Conservation (phyloP, 2,113 vertebrate genomes). For the Ophthalmolycus amberensis region DNA sequence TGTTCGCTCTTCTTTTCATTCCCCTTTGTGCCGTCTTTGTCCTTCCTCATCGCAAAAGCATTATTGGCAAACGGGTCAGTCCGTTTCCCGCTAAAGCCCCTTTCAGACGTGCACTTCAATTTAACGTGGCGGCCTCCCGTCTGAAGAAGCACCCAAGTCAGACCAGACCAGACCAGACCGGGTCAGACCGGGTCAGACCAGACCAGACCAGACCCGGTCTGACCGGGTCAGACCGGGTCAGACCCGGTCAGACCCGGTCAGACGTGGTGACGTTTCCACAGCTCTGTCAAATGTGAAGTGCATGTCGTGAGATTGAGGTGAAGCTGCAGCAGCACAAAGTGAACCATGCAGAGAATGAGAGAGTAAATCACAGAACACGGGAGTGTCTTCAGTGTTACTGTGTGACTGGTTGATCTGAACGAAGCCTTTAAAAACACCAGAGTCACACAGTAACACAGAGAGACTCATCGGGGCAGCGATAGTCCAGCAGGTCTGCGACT, state of each 20-base stretch:
- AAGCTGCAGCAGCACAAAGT: not conserved
- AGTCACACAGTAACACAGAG: no score
- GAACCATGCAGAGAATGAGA: no score
- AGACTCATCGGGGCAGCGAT: no score
- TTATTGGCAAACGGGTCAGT: constrained; percentile 5
- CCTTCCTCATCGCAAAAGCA: not conserved
- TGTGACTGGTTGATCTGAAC: no score
- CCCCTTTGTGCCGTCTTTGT: not conserved
- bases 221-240: not conserved
- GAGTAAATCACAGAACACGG: no score
- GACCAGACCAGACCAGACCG: not conserved
- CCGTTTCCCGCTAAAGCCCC: not conserved
- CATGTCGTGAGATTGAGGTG: not conserved
- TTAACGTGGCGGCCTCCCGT: no score
- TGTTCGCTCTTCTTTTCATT: not conserved
- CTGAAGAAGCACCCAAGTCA: no score
- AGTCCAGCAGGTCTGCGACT: no score
- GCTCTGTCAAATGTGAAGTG: not conserved
- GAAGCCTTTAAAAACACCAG: no score
- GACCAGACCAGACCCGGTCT: no score
- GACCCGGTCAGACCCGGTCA: not conserved
- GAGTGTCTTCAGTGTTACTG: no score
- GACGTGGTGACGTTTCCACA: not conserved
- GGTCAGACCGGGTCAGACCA: not conserved
- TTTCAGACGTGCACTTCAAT: not conserved